phyloP scores from a whole-genome alignment of 2,888 invertebrate genomes.

The Drosophila austrosaltans region DNA sequence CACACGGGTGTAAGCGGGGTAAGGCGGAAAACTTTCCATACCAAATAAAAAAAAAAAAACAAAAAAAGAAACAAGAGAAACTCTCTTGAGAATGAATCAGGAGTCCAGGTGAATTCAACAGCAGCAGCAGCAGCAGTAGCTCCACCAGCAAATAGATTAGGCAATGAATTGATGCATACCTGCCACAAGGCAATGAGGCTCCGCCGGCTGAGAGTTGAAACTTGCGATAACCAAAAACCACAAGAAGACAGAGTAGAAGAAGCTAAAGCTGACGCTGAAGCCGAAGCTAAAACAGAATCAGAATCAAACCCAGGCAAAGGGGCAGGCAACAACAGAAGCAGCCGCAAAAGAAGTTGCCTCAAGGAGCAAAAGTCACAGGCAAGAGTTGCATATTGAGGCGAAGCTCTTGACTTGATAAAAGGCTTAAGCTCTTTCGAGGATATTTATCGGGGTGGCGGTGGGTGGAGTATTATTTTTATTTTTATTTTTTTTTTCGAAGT shows the following conservation, averaged over 20 bases:
- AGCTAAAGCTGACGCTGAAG: not conserved
- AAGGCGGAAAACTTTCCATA: constrained; percentile 24
- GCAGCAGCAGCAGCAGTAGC: constrained; percentile 37
- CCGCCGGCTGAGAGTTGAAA: constrained; percentile 49
- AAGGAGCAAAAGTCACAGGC: constrained; percentile 47
- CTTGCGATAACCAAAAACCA: constrained; percentile 74
- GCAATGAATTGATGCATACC: constrained; percentile 78
- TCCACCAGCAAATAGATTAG: constrained; percentile 72
- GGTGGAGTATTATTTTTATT: not conserved
- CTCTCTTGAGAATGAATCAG: constrained; percentile 8
- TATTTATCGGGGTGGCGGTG: constrained; percentile 43
- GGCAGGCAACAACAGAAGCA: constrained; percentile 2
- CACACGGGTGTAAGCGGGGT: too few species aligned
- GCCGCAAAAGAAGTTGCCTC: constrained; percentile 43
- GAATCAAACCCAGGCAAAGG: constrained; percentile 12
- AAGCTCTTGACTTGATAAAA: constrained; percentile 66
- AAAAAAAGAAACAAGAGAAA: constrained; percentile 12
- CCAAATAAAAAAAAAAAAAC: constrained; percentile 6
- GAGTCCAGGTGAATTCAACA: constrained; percentile 54
- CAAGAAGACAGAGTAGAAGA: constrained; percentile 46
- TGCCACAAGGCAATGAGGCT: constrained; percentile 60
- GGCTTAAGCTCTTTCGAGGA: constrained; percentile 67
- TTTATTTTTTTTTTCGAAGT: not conserved
- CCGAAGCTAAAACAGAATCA: constrained; percentile 33
- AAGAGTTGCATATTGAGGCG: constrained; percentile 70